These are phyloP conservation scores for Leucopternis melanops DNA, from an alignment of 2,113 vertebrate genomes.

Conservation along the genomic window DNA sequence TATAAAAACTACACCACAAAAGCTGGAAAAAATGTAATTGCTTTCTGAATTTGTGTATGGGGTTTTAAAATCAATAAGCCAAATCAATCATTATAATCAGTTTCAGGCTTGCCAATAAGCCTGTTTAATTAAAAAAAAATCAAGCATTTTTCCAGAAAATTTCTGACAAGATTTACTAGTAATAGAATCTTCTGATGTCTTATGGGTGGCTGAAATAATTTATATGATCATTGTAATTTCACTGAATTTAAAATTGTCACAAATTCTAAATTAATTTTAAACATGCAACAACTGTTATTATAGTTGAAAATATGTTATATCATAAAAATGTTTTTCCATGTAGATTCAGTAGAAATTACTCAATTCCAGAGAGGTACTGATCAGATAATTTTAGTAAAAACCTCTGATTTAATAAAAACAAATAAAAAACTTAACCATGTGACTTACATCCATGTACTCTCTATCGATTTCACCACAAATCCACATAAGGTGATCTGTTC, in stretches of 20 bases:
- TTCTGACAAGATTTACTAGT: not conserved
- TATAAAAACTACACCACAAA: not conserved
- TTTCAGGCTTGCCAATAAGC: not conserved
- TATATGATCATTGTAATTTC: not conserved
- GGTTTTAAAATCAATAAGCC: not conserved
- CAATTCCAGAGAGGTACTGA: not conserved
- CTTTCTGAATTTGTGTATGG: not conserved
- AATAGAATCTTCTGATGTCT: not conserved
- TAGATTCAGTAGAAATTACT: not conserved
- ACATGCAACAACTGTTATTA: not conserved
- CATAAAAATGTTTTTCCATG: not conserved
- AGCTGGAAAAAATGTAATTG: not conserved
- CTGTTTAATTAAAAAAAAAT: not conserved
- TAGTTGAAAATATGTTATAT: not conserved
- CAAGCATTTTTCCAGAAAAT: not conserved
- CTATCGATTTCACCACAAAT: not conserved
- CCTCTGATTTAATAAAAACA: not conserved
- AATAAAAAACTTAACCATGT: not conserved
- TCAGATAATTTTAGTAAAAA: not conserved
- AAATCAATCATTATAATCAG: not conserved
- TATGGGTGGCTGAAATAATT: not conserved
- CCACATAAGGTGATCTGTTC: fast-evolving
- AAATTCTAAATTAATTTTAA: not conserved
- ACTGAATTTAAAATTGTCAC: not conserved
- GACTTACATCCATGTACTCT: not conserved